phyloP scores from a whole-genome alignment of 2,113 vertebrate species.

The Rhadina sibilatrix region DNA sequence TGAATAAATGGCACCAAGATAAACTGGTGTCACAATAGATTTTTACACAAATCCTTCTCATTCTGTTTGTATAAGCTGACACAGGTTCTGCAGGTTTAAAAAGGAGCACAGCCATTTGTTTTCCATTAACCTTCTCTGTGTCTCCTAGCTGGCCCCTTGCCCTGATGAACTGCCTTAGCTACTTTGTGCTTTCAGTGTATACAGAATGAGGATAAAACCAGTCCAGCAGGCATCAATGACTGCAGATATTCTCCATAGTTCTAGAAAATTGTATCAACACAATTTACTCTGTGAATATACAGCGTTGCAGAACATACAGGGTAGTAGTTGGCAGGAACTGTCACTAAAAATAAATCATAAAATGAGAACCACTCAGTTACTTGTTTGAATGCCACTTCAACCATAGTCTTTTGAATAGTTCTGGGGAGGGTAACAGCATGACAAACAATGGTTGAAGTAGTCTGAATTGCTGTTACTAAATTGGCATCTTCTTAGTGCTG shows the following conservation, averaged over 20 bases:
- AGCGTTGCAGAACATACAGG: neutral
- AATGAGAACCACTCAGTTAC: neutral
- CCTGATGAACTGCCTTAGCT: neutral
- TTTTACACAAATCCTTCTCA: conserved; percentile 27
- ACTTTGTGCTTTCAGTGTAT: neutral
- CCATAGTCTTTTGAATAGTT: neutral
- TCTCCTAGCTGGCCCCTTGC: neutral
- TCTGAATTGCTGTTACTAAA: neutral
- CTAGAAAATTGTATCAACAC: neutral
- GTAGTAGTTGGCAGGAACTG: neutral
- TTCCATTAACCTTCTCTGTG: conserved; percentile 18
- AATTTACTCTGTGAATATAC: neutral
- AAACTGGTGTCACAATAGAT: conserved; percentile 14
- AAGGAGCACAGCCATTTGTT: neutral
- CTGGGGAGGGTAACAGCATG: neutral
- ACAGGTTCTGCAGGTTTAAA: neutral
- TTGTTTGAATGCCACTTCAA: neutral
- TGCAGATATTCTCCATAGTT: neutral
- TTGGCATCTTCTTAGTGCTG: neutral
- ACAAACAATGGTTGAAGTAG: neutral
- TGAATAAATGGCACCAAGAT: conserved; percentile 15
- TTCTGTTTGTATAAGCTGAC: neutral
- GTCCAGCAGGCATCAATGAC: neutral
- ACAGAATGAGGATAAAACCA: neutral
- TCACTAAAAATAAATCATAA: neutral